Base-by-base conservation (phyloP, 2,113 vertebrate genomes). In the Acanthisitta chloris region DNA sequence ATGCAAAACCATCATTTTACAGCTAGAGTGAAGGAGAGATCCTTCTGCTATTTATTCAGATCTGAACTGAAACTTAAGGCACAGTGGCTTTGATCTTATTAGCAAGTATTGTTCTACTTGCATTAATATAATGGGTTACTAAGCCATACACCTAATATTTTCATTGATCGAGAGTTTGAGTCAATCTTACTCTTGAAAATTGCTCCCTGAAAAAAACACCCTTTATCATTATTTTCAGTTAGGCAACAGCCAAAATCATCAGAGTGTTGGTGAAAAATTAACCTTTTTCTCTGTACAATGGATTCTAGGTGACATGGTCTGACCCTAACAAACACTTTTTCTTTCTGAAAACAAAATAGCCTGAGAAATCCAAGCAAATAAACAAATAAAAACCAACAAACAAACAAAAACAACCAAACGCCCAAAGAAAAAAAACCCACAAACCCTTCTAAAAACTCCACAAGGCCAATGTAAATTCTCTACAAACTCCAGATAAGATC, bases 341-440 rank as follows among this genome's bases (percentile, higher is more conserved):
- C 4, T 51, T 77, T 51, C 10, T 18, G 31, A 2, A 58, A 61
- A n/a, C 11, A 31, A 48, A n/a, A n/a, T n/a, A n/a, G n/a, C n/a
- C 3, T 23, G 36, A 52, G 3, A 46, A 40, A 40, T 2, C 4
- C 10, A n/a, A 14, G 17, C 2, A 38, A 59, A 66, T n/a, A 66
- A 49, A 10, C 1, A 59, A 59, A 34, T 2, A 14, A 84, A 38
- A 20, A 1, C 5, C 42, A 24, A 25, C 54, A 21, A 67, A 26
- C 12, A 61, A 14, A 49, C 8, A 69, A 77, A 43, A 73, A 17
- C 6, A 10, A 33, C 10, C 14, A 51, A 70, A 71, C 29, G 3
- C 21, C 29, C 19, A 25, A 57, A 46, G 3, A 28, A 71, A 1
- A 1, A 34, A 3, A 4, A 10, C 7, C 10, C 21, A 9, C 43